Evolutionary conservation across 2,888 invertebrate genomes (phyloP), one percentile per base, ranked within the genome.

Genomic region (Leptopilina syphax): DNA sequence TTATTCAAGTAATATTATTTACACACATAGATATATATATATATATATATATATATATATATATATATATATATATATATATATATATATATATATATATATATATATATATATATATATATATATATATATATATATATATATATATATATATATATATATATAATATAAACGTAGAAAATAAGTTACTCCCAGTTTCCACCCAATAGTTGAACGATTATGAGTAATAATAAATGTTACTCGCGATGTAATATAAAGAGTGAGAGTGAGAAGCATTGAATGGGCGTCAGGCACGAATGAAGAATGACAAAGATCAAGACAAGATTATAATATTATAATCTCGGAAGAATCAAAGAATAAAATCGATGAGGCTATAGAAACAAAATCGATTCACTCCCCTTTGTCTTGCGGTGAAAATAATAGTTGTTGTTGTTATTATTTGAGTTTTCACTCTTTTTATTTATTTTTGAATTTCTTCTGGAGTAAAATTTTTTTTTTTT

Each of bases 231-330:
- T 63, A 63, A 63, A 63, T 63, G 63, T 63, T 63, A 63, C 24
- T 24, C 3, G 7, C 60, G 60, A 24, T 63, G 24, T 18, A 63
- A 50, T 9, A 63, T 63, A 63, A 63, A 63, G 18, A 63, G 63
- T 63, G 63, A 63, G 63, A 63, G 63, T 63, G 63, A 63, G 34
- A 63, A 8, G 63, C 63, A 63, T 63, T 63, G 63, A 63, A 63
- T 63, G 63, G 63, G 63, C 63, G 63, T 63, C 24, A 63, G 24
- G 18, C 63, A 9, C 63, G 63, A 63, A 63, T 63, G 63, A 63
- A 63, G 63, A 63, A 63, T 63, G 63, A 63, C 63, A 63, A 63
- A 63, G 63, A 63, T 63, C 63, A 24, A 63, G 63, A 63, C 63
- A 9, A 63, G 63, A 63, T 63, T 34, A 63, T 63, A 63, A 63